Evolutionary conservation across 2,888 invertebrate genomes (phyloP).

Genomic region (Acronicta psi): DNA sequence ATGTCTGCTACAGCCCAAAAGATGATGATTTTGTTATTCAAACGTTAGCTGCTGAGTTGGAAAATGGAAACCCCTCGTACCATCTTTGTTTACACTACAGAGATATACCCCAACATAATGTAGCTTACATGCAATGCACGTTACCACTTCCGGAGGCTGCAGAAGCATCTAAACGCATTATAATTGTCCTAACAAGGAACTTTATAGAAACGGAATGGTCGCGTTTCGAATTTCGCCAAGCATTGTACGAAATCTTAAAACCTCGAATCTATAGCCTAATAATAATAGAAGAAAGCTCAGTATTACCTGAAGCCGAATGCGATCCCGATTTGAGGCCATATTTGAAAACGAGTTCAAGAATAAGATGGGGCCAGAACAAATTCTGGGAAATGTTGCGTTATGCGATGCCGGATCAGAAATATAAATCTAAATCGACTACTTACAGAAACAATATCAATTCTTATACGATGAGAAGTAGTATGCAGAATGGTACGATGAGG

Average conservation of each 20-base stretch:
- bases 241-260: constrained; percentile 95
- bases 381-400: constrained; percentile 98
- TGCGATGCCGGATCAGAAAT: constrained; percentile 93
- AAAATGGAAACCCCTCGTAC: constrained; percentile 94
- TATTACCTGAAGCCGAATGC: constrained; percentile 94
- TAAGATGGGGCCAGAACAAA: constrained; percentile 96
- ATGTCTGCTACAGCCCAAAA: constrained; percentile 97
- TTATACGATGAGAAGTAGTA: constrained; percentile 92
- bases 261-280: constrained; percentile 95
- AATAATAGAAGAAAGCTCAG: constrained; percentile 95
- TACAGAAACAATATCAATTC: constrained; percentile 95
- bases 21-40: constrained; percentile 97
- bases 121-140: constrained; percentile 91
- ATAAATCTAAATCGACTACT: constrained; percentile 84
- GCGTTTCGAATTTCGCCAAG: constrained; percentile 95
- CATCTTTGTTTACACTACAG: constrained; percentile 96
- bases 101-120: constrained; percentile 93
- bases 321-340: constrained; percentile 96
- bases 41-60: constrained; percentile 95
- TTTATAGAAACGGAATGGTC: constrained; percentile 98
- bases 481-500: constrained; percentile 89
- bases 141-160: constrained; percentile 95
- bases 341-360: constrained; percentile 94
- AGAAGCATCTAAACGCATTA: constrained; percentile 95
- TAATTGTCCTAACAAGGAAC: constrained; percentile 95